phyloP scores from a whole-genome alignment of 2,797 vertebrate species.

The Eulemur mongoz region DNA sequence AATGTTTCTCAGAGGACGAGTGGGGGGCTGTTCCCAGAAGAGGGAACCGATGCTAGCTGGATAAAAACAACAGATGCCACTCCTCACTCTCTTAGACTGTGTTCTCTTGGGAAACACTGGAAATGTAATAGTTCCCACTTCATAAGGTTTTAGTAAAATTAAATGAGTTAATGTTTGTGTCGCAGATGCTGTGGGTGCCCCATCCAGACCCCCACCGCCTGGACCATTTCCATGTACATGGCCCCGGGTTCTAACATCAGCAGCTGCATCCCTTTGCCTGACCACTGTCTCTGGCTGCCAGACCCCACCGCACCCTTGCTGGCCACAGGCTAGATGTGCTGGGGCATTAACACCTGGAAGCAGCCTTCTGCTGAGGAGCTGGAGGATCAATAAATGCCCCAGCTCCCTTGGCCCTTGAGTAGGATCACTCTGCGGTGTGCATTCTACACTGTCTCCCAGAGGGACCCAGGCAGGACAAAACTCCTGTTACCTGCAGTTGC shows the following conservation, averaged over 20 bases:
- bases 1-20: neutral
- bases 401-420: neutral
- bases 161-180: neutral
- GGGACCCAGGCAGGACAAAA: neutral
- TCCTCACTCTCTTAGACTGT: neutral
- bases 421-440: neutral
- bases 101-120: neutral
- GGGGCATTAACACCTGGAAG: neutral
- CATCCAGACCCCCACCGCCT: neutral
- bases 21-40: neutral
- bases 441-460: neutral
- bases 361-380: neutral
- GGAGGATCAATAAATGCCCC: neutral
- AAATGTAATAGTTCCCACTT: neutral
- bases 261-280: neutral
- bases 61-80: conserved; percentile 37
- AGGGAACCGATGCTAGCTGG: neutral
- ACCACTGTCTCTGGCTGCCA: neutral
- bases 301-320: neutral
- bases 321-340: neutral
- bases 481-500: neutral
- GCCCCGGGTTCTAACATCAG: neutral
- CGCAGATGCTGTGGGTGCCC: neutral
- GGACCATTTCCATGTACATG: rapidly evolving
- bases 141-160: neutral